Conservation (phyloP, 2,113 vertebrate species). For the Prochilodus magdalenae region DNA sequence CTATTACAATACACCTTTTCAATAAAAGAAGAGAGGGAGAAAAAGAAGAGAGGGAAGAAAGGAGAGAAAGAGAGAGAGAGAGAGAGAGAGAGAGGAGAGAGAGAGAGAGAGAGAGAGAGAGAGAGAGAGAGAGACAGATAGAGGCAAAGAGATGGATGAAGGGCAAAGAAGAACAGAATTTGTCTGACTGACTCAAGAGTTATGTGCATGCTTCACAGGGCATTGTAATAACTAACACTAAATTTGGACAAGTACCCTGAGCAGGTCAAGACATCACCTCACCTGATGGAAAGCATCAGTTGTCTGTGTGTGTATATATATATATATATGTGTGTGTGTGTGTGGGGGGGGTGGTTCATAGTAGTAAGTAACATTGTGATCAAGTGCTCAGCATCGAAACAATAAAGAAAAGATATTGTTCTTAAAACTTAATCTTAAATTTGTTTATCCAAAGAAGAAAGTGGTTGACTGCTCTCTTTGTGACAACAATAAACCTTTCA, state of each 20-base stretch:
- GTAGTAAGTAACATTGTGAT: too few relatives aligned
- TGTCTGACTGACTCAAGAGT: not conserved
- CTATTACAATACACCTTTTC: not conserved
- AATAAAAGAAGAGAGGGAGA: not conserved
- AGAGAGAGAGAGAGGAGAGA: not conserved
- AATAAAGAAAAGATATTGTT: too few relatives aligned
- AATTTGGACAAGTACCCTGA: not conserved
- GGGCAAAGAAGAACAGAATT: not conserved
- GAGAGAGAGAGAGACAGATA: not conserved
- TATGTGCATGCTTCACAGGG: not conserved
- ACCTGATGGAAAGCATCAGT: conserved; percentile 72
- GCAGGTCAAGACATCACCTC: conserved; percentile 56
- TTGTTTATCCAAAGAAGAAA: too few relatives aligned
- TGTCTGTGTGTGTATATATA: too few relatives aligned
- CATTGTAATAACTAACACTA: not conserved
- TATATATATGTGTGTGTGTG: too few relatives aligned
- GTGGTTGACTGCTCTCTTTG: too few relatives aligned
- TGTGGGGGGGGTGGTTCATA: too few relatives aligned
- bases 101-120: too few relatives aligned
- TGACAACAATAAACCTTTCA: too few relatives aligned
- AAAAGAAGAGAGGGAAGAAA: not conserved
- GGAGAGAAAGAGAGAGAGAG: too few relatives aligned
- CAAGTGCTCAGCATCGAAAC: too few relatives aligned
- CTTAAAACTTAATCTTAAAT: too few relatives aligned
- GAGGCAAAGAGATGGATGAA: not conserved